phyloP scores from a whole-genome alignment of 2,797 vertebrate genomes.

The Ceyx erithaca region DNA sequence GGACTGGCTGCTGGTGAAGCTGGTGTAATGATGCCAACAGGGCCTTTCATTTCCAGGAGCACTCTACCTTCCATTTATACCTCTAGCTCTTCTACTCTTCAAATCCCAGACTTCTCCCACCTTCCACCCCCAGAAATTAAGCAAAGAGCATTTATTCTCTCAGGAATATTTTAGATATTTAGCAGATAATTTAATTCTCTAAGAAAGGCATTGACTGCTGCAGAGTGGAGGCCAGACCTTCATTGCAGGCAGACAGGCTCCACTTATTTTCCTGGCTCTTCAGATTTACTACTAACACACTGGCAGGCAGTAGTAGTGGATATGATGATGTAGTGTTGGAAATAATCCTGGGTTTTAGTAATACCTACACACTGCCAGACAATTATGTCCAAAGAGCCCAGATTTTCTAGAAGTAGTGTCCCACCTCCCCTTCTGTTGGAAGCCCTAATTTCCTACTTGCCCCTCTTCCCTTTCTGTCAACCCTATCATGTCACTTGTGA shows the following conservation, averaged over 20 bases:
- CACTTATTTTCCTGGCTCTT: slow-evolving; percentile 67
- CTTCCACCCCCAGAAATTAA: slow-evolving; percentile 52
- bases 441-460: slow-evolving; percentile 44
- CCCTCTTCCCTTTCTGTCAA: slow-evolving; percentile 32
- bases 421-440: slow-evolving; percentile 77
- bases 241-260: slow-evolving; percentile 55
- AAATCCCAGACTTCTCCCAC: slow-evolving; percentile 11
- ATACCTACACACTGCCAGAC: slow-evolving; percentile 50
- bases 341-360: slow-evolving; percentile 52
- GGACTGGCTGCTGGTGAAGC: slow-evolving; percentile 13
- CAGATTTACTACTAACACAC: slow-evolving; percentile 57
- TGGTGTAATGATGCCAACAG: background rate
- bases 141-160: slow-evolving; percentile 16
- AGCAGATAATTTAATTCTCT: slow-evolving; percentile 68
- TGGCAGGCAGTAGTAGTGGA: slow-evolving; percentile 59
- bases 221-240: slow-evolving; percentile 34
- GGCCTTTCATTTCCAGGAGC: background rate
- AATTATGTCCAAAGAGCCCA: slow-evolving; percentile 63
- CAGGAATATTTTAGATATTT: slow-evolving; percentile 65
- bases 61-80: background rate
- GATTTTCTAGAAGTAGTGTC: slow-evolving; percentile 71
- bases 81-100: background rate
- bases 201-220: slow-evolving; percentile 33
- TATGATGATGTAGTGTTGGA: slow-evolving; percentile 66
- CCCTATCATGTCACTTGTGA: background rate